phyloP scores from a whole-genome alignment of 2,113 vertebrate species.

The Carettochelys insculpta region DNA sequence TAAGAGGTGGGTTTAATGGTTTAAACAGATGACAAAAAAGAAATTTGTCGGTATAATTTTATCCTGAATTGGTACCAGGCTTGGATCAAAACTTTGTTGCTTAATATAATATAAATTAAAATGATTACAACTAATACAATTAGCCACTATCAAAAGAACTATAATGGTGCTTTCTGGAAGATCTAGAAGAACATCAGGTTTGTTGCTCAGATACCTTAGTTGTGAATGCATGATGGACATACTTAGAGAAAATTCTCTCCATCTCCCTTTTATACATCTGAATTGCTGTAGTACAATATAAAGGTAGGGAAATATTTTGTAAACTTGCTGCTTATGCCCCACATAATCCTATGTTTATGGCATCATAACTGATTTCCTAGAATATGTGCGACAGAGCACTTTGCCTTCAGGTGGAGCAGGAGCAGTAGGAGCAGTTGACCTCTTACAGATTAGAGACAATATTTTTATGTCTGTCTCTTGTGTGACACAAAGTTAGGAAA shows the following conservation, averaged over 20 bases:
- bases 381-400: not conserved
- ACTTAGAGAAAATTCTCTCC: not conserved
- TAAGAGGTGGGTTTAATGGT: not conserved
- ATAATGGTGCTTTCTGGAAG: not conserved
- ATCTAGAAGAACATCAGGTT: not conserved
- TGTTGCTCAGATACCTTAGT: not conserved
- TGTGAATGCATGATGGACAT: not conserved
- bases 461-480: not conserved
- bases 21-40: not conserved
- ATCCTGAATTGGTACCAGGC: not conserved
- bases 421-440: not conserved
- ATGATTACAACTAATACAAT: not conserved
- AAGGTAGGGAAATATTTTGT: not conserved
- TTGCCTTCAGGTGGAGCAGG: not conserved
- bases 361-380: not conserved
- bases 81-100: not conserved
- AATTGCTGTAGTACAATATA: not conserved
- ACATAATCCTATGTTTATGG: conserved; percentile 1
- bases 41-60: not conserved
- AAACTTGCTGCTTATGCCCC: not conserved
- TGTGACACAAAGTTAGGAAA: not conserved
- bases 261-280: not conserved
- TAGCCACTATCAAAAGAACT: not conserved
- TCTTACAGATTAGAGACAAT: not conserved
- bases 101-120: not conserved